Evolutionary conservation across 2,888 invertebrate species (phyloP), one percentile per base, ranked within the genome.

Genomic region (Phragmatobia fuliginosa): DNA sequence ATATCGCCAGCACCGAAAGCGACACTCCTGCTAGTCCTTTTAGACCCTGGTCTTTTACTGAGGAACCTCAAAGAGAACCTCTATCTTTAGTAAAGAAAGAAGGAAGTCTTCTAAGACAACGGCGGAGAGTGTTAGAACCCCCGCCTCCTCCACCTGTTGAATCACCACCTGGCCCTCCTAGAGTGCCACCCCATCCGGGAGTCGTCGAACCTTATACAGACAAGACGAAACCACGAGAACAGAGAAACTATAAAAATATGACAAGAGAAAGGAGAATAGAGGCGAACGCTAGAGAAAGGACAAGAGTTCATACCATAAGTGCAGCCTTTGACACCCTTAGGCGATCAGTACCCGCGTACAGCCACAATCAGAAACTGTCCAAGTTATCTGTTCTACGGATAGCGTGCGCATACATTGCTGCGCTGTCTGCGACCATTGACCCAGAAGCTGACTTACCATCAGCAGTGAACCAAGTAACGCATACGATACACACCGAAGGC

Each of bases 191-290:
- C 0, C 96, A 96, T 77, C 96, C 96, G 0, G 96, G 91, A 0
- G 95, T 96, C 32, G 83, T 87, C 10, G 93, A 92, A 67, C 75
- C 79, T 5, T 87, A 87, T 75, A 62, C 83, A 38, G 90, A 93
- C 1, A 92, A 87, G 77, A 70, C 82, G 82, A 96, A 86, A 63
- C 91, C 92, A 0, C 94, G 96, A 68, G 97, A 97, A 76, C 98
- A 98, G 85, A 95, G 98, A 77, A 99, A 99, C 89, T 99, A 99
- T 92, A 99, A 99, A 88, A 99, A 98, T 89, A 99, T 99, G 98
- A 99, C 98, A 0, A 96, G 98, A 31, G 99, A 99, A 88, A 94
- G 99, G 79, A 95, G 99, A 77, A 98, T 99, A 86, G 99, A 99
- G 89, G 99, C 99, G 0, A 99, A 99, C 87, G 99, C 99, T 0